These are phyloP conservation scores for Orius laevigatus DNA, from an alignment of 1,140 invertebrate genomes.

Conservation along the genomic window DNA sequence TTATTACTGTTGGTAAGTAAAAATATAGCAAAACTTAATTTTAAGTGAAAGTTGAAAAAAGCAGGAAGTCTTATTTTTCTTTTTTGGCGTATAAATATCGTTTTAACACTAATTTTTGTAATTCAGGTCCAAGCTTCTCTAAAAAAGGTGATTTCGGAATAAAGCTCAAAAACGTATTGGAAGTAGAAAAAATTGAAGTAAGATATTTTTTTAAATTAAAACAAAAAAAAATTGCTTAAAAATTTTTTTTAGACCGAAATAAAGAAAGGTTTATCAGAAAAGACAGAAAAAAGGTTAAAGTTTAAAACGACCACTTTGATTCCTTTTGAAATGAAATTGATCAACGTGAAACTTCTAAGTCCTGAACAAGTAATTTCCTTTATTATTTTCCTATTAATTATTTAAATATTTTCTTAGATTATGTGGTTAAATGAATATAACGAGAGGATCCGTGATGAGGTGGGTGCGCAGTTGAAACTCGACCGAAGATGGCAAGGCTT, in stretches of 20 bases:
- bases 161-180: too few species aligned
- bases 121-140: too few species aligned
- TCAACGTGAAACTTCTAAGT: conserved; percentile 61
- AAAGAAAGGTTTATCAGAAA: background rate
- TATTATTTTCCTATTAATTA: conserved; percentile 5
- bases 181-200: too few species aligned
- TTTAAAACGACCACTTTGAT: conserved; percentile 51
- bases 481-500: conserved; percentile 46
- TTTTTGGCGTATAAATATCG: too few species aligned
- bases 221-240: too few species aligned
- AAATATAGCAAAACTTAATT: background rate
- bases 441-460: conserved; percentile 42
- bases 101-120: background rate
- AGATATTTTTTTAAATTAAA: too few species aligned
- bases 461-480: conserved; percentile 52
- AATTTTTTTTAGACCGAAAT: conserved; percentile 12
- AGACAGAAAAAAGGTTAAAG: too few species aligned
- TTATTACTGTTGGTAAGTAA: conserved; percentile 60
- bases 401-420: conserved; percentile 34
- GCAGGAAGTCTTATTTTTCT: too few species aligned
- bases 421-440: conserved; percentile 67
- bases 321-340: conserved; percentile 82
- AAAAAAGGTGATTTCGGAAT: too few species aligned
- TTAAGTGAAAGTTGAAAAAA: conserved; percentile 30
- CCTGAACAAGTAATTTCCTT: conserved; percentile 43